phyloP scores from a whole-genome alignment of 2,888 invertebrate genomes.

The Drosophila acutilabella region DNA sequence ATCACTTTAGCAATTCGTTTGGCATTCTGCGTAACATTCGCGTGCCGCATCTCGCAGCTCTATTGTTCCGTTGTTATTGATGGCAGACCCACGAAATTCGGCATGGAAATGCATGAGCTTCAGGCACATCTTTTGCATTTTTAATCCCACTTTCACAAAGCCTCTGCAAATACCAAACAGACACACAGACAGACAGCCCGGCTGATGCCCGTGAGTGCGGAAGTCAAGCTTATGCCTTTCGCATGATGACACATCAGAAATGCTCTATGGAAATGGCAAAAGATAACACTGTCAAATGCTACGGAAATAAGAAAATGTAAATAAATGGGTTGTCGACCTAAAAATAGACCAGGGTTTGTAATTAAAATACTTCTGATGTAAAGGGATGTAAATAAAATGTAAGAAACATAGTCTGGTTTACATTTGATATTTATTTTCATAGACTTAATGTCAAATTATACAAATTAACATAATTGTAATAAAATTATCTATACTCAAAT shows the following conservation, averaged over 20 bases:
- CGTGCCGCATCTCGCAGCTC: constrained; percentile 47
- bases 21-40: constrained; percentile 55
- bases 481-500: no score
- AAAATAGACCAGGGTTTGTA: not conserved
- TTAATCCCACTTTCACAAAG: constrained; percentile 55
- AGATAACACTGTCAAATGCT: constrained; percentile 1
- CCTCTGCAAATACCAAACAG: constrained; percentile 11
- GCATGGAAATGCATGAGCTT: constrained; percentile 51
- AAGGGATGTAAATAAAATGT: not conserved
- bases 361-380: not conserved
- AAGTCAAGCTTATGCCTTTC: constrained; percentile 32
- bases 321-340: constrained; percentile 2
- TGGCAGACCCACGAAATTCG: constrained; percentile 39
- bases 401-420: not conserved
- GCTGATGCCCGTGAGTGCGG: constrained; percentile 32
- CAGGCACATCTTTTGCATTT: constrained; percentile 68
- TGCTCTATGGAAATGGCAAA: constrained; percentile 13
- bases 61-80: constrained; percentile 53
- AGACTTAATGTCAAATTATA: not conserved
- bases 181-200: constrained; percentile 6
- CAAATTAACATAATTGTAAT: not conserved
- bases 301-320: constrained; percentile 1
- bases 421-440: no score
- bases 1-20: constrained; percentile 50
- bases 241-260: constrained; percentile 49